A percentile compares a stretch with the other conserved stretches of the same genome.
Evolutionary conservation across 2,888 invertebrate species (phyloP).

Genomic region (Terebella lapidaria): DNA sequence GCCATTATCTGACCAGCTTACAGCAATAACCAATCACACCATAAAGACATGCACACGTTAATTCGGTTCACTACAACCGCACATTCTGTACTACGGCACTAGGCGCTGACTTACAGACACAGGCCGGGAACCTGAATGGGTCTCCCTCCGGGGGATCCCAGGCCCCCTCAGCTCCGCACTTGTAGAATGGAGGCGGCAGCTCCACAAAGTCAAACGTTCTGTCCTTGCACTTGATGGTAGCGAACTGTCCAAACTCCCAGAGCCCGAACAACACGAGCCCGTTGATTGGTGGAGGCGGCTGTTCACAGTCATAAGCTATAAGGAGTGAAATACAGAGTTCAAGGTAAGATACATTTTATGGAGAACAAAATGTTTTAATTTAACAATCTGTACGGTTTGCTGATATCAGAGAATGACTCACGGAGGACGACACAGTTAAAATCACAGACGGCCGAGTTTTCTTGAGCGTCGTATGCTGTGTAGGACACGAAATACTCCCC

Average conservation of each 20-base stretch:
- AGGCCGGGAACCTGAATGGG: conserved; percentile 35
- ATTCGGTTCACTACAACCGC: too few species aligned
- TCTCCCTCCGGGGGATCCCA: conserved; percentile 61
- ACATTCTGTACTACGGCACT: too few species aligned
- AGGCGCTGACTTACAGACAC: conserved; percentile 34
- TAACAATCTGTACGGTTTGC: too few species aligned
- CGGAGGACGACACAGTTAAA: conserved; percentile 78
- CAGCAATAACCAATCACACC: too few species aligned
- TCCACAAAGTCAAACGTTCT: conserved; percentile 71
- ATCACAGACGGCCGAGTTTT: conserved; percentile 94
- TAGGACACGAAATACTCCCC: conserved; percentile 39
- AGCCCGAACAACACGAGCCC: conserved; percentile 28
- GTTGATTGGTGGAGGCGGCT: conserved; percentile 30
- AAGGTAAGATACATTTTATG: too few species aligned
- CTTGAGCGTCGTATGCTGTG: conserved; percentile 93
- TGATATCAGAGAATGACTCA: too few species aligned
- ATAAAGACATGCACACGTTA: too few species aligned
- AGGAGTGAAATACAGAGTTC: too few species aligned
- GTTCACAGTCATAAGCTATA: conserved; percentile 33
- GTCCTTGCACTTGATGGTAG: conserved; percentile 42
- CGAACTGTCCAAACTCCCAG: conserved; percentile 29
- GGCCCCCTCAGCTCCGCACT: conserved; percentile 95
- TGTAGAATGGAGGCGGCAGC: conserved; percentile 91
- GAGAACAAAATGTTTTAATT: too few species aligned
- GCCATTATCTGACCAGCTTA: too few species aligned